Evolutionary conservation across 2,797 vertebrate species (phyloP), one percentile per base, ranked within the genome.

Genomic region (Rallus crepitans): DNA sequence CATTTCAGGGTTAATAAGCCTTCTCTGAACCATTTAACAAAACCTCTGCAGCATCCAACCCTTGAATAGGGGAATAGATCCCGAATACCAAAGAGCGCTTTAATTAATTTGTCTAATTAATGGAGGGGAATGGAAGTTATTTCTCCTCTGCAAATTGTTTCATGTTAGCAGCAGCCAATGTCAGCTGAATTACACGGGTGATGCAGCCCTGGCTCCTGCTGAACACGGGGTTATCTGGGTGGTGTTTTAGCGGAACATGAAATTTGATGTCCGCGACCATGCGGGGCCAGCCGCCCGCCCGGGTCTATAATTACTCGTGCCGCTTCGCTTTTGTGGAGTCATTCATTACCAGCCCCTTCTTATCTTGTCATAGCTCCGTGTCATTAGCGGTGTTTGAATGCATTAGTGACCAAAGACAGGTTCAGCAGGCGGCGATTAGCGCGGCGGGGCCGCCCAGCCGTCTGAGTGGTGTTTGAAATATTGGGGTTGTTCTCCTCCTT

Each of bases 301-400:
- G 76, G 90, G 95, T 92, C 98, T 96, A 83, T 97, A 97, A 98
- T 98, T 97, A 82, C 98, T 96, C 94, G 76, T 82, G 97, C 97
- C 97, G 95, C 96, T 94, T 82, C 60, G 96, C 96, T 97, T 97
- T 96, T 94, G 97, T 96, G 96, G 93, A 97, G 95, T n/a, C 97
- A 88, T 96, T 97, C 97, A 90, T 94, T 97, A 96, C 7, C 60
- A 90, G 95, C 81, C 92, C 75, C 33, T 28, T 47, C 97, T 98
- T 98, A 98, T 98, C 98, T 98, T 95, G 97, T 98, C 98, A 87
- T 94, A 80, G 90, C 95, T 94, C 92, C n/a, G 19, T 96, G 97
- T 98, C 98, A 96, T 98, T 98, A 98, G 94, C 90, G 66, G 64
- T 63, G 97, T 83, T 95, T 79, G 88, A 96, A 85, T 69, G 98